These are phyloP conservation scores for Parotocinclus haroldoi DNA, from an alignment of 2,797 vertebrate genomes.

Conservation along the genomic window DNA sequence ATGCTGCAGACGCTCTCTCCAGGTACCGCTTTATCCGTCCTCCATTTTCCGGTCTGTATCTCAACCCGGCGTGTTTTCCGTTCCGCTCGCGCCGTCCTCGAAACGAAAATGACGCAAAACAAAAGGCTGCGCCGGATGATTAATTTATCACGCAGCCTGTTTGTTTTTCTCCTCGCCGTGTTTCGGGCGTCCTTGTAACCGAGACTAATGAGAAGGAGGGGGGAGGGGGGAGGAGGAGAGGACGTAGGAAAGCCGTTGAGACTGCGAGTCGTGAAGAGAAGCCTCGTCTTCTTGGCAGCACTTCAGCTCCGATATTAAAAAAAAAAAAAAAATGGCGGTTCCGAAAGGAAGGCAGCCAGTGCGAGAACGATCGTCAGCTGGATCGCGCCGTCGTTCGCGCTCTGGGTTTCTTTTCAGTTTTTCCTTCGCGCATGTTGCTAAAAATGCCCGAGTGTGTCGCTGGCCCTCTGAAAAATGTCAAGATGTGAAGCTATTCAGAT, in stretches of 20 bases:
- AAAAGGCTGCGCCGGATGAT: slow-evolving; percentile 52
- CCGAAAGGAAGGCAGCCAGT: slow-evolving; percentile 54
- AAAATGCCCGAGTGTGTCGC: background rate
- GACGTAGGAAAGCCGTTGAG: slow-evolving; percentile 9
- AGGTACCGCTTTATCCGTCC: slow-evolving; percentile 61
- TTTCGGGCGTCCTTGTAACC: slow-evolving; percentile 15
- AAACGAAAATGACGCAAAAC: slow-evolving; percentile 3
- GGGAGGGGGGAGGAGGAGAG: slow-evolving; percentile 34
- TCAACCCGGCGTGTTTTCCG: slow-evolving; percentile 2
- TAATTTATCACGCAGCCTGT: slow-evolving; percentile 66
- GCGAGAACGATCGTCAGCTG: background rate
- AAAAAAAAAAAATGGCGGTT: slow-evolving; percentile 75
- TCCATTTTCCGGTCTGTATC: too few species aligned
- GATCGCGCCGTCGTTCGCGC: background rate
- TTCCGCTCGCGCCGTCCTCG: slow-evolving; percentile 19
- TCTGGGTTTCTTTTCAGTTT: background rate
- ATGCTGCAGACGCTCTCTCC: slow-evolving; percentile 67
- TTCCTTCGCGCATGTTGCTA: background rate
- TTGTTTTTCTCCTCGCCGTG: slow-evolving; percentile 40
- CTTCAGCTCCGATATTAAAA: slow-evolving; percentile 76
- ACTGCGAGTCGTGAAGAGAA: slow-evolving; percentile 28
- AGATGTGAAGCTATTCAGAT: slow-evolving; percentile 14
- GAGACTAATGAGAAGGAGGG: slow-evolving; percentile 28
- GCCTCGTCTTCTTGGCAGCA: slow-evolving; percentile 67
- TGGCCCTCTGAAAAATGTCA: background rate